Conservation (phyloP, 1,140 invertebrate species). For the Mylabris phalerata region DNA sequence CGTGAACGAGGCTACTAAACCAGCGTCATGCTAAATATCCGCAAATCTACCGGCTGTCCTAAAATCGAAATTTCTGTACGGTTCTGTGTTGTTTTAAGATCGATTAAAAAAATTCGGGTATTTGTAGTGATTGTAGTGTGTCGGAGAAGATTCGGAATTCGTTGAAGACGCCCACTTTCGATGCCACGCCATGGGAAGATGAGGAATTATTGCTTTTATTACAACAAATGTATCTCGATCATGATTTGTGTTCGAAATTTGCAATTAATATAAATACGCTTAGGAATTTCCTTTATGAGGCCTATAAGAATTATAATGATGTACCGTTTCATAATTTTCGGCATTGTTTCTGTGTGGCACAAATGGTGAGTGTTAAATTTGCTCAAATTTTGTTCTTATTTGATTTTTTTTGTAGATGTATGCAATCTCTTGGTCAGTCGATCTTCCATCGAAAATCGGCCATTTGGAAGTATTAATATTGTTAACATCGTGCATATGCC, state of each 20-base stretch:
- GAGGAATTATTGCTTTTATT: conserved; percentile 74
- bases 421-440: conserved; percentile 70
- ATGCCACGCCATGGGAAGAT: conserved; percentile 78
- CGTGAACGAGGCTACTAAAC: too few relatives aligned
- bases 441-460: conserved; percentile 61
- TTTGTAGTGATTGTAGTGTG: conserved; percentile 56
- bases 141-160: conserved; percentile 43
- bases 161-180: conserved; percentile 69
- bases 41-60: too few relatives aligned
- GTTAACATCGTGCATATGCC: conserved; percentile 78
- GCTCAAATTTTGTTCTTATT: neutral
- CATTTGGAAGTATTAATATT: conserved; percentile 72
- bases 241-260: conserved; percentile 69
- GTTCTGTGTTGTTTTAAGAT: neutral
- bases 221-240: conserved; percentile 78
- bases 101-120: neutral
- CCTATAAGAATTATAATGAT: conserved; percentile 85
- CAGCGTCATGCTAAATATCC: too few relatives aligned
- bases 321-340: conserved; percentile 88
- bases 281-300: conserved; percentile 66
- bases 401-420: conserved; percentile 62
- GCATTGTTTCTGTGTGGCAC: conserved; percentile 83
- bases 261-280: conserved; percentile 67
- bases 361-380: conserved; percentile 66
- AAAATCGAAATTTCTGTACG: neutral